Base-by-base conservation (phyloP, 1,140 invertebrate species). In the Drosophila tani region DNA sequence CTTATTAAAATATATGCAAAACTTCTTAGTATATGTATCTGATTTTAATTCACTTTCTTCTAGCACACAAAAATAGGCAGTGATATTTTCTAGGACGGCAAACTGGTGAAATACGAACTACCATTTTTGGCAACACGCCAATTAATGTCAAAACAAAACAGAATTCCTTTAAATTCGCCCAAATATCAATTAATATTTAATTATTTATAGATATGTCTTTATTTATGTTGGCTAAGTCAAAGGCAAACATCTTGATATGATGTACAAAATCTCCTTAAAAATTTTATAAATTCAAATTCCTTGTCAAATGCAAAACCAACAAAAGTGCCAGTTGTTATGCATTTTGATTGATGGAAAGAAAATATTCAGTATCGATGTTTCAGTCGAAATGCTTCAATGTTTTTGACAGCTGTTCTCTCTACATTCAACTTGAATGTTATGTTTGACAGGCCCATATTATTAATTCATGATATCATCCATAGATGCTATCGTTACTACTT, bases 291-390 rank as follows among this genome's bases (percentile, higher is more conserved):
- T 21, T 29, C 27, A 29, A 29, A 35, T 3, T 35, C 7, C 29
- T 55, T 29, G 51, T 35, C 14, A 15, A 38, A 35, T 2, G 6
- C 17, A 53, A 19, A 55, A 8, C 27, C 5, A 35, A 7, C 2
- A 19, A 38, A 21, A 19, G 3, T 55, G 19, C 19, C 32, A 21
- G 12, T 21, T 19, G 12, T 53, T 21, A 8, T 19, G 0, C 15
- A 2, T 55, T 55, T 55, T 55, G 51, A 55, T 55, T 55, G 19
- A 55, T 55, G 17, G 17, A 38, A 55, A 6, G 12, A 38, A 40
- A 24, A 55, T 15, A 55, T 40, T 56, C 35, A 24, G 5, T 24
- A 21, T 24, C 14, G 19, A 24, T 38, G 8, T 55, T 55, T 53
- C 12, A 19, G 3, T 19, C 12, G n/a, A 32, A 12, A 35, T 14